Evolutionary conservation across 2,797 vertebrate genomes (phyloP).

Genomic region (Novumbra hubbsi): DNA sequence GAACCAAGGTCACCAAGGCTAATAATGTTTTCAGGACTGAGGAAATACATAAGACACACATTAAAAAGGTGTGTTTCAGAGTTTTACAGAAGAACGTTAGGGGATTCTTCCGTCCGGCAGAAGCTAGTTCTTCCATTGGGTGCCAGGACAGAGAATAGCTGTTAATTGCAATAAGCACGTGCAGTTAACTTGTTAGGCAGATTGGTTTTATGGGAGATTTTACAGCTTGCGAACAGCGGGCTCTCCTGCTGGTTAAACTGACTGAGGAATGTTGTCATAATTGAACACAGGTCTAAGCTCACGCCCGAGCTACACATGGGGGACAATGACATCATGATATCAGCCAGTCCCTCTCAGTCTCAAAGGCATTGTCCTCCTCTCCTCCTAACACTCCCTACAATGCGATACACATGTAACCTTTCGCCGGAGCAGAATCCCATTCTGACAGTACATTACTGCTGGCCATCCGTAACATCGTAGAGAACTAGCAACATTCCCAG

Average conservation of each 20-base stretch:
- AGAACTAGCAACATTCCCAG: neutral
- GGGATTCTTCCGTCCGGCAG: too few relatives aligned
- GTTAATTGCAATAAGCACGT: conserved; percentile 53
- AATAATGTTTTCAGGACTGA: too few relatives aligned
- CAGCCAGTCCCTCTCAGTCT: conserved; percentile 12
- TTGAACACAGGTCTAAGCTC: conserved; percentile 53
- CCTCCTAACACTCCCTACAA: neutral
- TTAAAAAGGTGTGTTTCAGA: too few relatives aligned
- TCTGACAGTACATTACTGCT: neutral
- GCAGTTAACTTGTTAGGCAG: conserved; percentile 54
- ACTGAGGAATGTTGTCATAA: conserved; percentile 60
- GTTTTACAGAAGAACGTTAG: conserved; percentile 1
- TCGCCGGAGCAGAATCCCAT: neutral
- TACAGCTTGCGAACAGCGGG: conserved; percentile 57
- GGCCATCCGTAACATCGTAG: neutral
- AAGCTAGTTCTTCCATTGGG: too few relatives aligned
- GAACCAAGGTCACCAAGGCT: too few relatives aligned
- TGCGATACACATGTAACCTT: neutral
- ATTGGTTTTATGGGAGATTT: conserved; percentile 57
- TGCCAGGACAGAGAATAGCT: too few relatives aligned
- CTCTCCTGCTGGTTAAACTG: conserved; percentile 34
- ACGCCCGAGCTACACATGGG: conserved; percentile 59
- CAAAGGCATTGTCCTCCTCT: neutral
- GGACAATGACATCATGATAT: conserved; percentile 61
- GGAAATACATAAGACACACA: too few relatives aligned